Conservation (phyloP, 1,140 invertebrate species). For the Eciton burchellii region DNA sequence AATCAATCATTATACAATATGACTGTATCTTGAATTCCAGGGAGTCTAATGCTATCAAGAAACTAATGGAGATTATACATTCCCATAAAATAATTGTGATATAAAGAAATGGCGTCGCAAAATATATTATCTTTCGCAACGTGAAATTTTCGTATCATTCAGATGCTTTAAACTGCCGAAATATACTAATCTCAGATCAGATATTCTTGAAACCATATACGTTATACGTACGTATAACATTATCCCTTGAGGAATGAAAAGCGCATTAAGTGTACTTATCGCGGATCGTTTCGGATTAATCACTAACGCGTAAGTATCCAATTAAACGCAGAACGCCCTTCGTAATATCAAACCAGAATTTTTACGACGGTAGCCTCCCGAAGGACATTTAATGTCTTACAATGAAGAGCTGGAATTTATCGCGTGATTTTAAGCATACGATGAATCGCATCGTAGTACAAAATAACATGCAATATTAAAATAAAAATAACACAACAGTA, state of each 20-base stretch:
- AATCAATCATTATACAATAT: background rate
- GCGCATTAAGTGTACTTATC: background rate
- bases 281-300: background rate
- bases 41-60: background rate
- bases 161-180: background rate
- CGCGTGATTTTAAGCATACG: slow-evolving; percentile 8
- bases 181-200: background rate
- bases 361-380: slow-evolving; percentile 12
- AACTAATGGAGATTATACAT: background rate
- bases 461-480: background rate
- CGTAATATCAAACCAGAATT: slow-evolving; percentile 28
- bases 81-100: slow-evolving; percentile 10
- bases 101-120: background rate
- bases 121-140: slow-evolving; percentile 1
- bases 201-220: background rate
- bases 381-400: slow-evolving; percentile 22
- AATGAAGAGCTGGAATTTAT: too few species aligned
- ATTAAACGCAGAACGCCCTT: slow-evolving; percentile 28
- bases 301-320: slow-evolving; percentile 22
- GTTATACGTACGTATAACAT: background rate
- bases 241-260: background rate
- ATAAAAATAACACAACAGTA: background rate
- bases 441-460: background rate
- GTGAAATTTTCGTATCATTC: background rate
- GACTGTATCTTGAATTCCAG: background rate